A percentile compares a stretch with the other conserved stretches of the same genome.
These are phyloP conservation scores for Sylvicola cinctus DNA, from an alignment of 2,888 invertebrate species.

Conservation along the genomic window DNA sequence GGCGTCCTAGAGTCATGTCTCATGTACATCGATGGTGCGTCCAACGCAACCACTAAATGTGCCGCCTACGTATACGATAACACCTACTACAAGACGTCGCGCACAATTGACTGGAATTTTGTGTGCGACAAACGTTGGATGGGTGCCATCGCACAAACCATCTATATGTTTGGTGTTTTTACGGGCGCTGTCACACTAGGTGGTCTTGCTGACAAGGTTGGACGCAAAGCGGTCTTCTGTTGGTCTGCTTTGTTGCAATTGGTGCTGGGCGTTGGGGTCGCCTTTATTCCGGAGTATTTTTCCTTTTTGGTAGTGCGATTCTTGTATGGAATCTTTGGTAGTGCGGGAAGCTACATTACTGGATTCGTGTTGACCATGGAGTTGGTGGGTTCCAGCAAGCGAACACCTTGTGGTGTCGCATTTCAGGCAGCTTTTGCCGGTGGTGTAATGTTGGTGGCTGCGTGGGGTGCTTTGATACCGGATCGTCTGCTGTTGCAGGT, in stretches of 20 bases:
- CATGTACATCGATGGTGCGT: constrained; percentile 23
- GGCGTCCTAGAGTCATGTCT: constrained; percentile 43
- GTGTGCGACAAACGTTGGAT: constrained; percentile 64
- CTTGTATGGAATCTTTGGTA: constrained; percentile 61
- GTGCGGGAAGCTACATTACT: constrained; percentile 41
- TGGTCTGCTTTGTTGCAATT: constrained; percentile 55
- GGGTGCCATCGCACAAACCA: constrained; percentile 57
- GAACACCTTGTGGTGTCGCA: constrained; percentile 60
- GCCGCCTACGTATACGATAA: constrained; percentile 48
- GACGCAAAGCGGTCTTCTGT: constrained; percentile 59
- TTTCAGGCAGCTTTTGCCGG: constrained; percentile 60
- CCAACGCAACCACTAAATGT: constrained; percentile 26
- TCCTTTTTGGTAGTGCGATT: constrained; percentile 45
- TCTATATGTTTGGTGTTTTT: constrained; percentile 68
- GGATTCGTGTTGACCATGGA: constrained; percentile 53
- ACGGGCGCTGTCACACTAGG: constrained; percentile 59
- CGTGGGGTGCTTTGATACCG: constrained; percentile 59
- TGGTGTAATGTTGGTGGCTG: constrained; percentile 65
- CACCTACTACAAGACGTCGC: constrained; percentile 48
- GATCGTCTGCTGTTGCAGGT: constrained; percentile 55
- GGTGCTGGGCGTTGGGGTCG: constrained; percentile 46
- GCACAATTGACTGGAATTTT: constrained; percentile 64
- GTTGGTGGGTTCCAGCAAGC: constrained; percentile 55
- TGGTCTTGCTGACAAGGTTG: constrained; percentile 57
- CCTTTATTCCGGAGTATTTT: constrained; percentile 58